Evolutionary conservation across 2,797 vertebrate genomes (phyloP).

Genomic region (Trachops cirrhosus): DNA sequence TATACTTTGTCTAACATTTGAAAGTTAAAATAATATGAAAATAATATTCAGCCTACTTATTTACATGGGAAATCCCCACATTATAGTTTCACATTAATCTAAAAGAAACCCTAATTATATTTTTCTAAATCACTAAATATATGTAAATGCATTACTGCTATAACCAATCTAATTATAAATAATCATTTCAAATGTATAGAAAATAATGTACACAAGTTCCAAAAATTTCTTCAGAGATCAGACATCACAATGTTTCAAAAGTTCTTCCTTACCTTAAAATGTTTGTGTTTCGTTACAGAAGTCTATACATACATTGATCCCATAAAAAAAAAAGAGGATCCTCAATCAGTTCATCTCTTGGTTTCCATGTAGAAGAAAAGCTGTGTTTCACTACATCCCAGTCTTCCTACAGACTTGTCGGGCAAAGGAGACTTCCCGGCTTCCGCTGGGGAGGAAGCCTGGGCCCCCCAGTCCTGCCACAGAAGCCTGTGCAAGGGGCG

Average conservation of each 20-base stretch:
- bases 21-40: conserved; percentile 22
- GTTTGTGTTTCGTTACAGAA: neutral
- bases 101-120: neutral
- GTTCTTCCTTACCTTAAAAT: neutral
- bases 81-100: neutral
- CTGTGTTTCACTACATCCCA: neutral
- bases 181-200: neutral
- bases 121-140: neutral
- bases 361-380: neutral
- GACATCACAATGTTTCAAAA: neutral
- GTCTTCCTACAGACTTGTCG: neutral
- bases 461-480: accelerated
- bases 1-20: neutral
- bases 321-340: neutral
- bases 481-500: accelerated
- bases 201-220: neutral
- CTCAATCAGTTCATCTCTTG: neutral
- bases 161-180: neutral
- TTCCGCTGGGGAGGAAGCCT: neutral
- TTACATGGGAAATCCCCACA: neutral
- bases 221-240: neutral
- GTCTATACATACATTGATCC: neutral
- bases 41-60: neutral
- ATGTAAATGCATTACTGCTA: neutral
- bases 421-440: neutral